A percentile compares a stretch with the other conserved stretches of the same genome.
Evolutionary conservation across 2,888 invertebrate species (phyloP).

Genomic region (Oconnorella tubifera): DNA sequence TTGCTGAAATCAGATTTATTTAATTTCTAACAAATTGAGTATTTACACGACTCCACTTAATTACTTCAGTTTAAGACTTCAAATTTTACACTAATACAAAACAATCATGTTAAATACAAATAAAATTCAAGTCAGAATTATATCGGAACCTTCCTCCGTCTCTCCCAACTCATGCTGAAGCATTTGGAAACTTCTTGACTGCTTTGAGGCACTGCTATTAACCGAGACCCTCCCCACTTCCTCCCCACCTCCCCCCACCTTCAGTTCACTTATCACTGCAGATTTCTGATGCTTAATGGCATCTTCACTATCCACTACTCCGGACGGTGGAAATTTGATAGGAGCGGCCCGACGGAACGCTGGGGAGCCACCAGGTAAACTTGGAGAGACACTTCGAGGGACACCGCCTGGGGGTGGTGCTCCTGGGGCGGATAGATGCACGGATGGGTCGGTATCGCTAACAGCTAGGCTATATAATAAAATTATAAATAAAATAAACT

Average conservation of each 20-base stretch:
- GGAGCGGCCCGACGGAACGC: background rate
- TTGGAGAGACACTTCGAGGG: too few species aligned
- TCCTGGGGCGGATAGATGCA: background rate
- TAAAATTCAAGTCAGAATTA: too few species aligned
- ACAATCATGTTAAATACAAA: too few species aligned
- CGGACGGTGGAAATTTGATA: background rate
- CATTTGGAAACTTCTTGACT: slow-evolving; percentile 1
- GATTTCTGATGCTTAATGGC: background rate
- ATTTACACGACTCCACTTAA: too few species aligned
- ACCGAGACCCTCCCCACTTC: background rate
- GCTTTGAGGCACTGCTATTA: background rate
- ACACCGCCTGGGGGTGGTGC: too few species aligned
- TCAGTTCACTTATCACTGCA: slow-evolving; percentile 1
- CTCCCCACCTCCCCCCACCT: slow-evolving; percentile 8
- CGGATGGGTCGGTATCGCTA: background rate
- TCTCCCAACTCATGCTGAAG: slow-evolving; percentile 8
- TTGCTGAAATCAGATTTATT: too few species aligned
- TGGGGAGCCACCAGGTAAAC: background rate
- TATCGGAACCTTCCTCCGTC: background rate
- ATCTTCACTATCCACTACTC: background rate
- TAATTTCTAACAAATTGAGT: too few species aligned
- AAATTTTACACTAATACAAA: too few species aligned
- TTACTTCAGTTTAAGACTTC: too few species aligned
- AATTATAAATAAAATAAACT: background rate
- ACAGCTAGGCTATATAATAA: background rate